These are phyloP conservation scores for Pionites leucogaster DNA, from an alignment of 2,113 vertebrate genomes.

Conservation along the genomic window DNA sequence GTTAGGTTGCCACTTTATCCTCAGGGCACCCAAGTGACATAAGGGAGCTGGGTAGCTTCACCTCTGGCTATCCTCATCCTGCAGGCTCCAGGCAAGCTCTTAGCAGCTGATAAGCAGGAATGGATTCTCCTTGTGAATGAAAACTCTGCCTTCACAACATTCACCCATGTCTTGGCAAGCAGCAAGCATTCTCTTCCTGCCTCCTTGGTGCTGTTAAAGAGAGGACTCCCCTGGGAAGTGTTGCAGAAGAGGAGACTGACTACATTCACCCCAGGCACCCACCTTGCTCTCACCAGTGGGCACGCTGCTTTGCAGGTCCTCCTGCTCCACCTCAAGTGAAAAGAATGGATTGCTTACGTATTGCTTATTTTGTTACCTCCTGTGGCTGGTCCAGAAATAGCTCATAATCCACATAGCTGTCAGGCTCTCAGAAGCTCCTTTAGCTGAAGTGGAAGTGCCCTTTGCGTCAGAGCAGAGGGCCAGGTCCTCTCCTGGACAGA, in stretches of 20 bases:
- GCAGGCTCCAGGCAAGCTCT: not conserved
- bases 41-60: not conserved
- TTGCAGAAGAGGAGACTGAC: not conserved
- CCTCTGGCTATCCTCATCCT: not conserved
- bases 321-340: not conserved
- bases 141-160: accelerated
- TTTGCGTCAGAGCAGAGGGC: not conserved
- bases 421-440: conserved; percentile 46
- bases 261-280: not conserved
- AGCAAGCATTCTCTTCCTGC: not conserved
- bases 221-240: accelerated
- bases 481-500: not conserved
- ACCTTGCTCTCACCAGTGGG: not conserved
- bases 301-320: not conserved
- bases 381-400: conserved; percentile 51
- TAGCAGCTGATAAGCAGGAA: not conserved
- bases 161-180: not conserved
- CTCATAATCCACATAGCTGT: conserved; percentile 30
- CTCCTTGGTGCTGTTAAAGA: not conserved
- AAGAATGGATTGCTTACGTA: not conserved
- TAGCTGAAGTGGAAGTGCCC: not conserved
- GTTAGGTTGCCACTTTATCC: not conserved
- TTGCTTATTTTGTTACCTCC: conserved; percentile 48
- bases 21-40: not conserved
- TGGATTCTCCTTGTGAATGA: not conserved